Percentiles rank a stretch among this genome's conserved stretches.
Conservation (phyloP, 2,113 vertebrate genomes). For the Saimiri boliviensis region DNA sequence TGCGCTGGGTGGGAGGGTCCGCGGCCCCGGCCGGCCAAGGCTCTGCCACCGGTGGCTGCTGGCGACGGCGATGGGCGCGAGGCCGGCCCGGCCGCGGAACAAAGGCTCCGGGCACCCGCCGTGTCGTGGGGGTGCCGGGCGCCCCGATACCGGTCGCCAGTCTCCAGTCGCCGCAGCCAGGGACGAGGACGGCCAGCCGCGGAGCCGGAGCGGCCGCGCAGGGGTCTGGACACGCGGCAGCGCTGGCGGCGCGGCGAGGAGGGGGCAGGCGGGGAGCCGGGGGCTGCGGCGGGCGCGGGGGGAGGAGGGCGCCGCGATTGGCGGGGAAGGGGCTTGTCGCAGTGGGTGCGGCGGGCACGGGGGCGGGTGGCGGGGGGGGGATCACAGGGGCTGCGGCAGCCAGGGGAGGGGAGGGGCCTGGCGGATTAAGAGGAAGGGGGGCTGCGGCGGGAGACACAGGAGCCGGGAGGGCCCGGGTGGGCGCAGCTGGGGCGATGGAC, state of each 20-base stretch:
- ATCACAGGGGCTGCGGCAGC: neutral
- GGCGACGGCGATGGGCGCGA: neutral
- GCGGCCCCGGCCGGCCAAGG: neutral
- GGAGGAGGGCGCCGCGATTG: conserved; percentile 41
- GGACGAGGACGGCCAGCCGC: neutral
- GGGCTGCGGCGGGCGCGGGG: neutral
- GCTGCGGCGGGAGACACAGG: neutral
- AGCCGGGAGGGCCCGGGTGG: neutral
- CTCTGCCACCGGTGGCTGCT: neutral
- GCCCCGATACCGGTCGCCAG: neutral
- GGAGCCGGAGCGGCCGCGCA: neutral
- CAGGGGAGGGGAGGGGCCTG: neutral
- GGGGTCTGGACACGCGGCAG: neutral
- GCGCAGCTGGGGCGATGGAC: neutral
- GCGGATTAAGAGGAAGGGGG: neutral
- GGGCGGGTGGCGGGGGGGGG: neutral
- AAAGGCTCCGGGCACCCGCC: neutral
- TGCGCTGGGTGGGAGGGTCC: neutral
- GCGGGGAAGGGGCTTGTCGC: conserved; percentile 70
- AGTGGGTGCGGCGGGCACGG: conserved; percentile 55
- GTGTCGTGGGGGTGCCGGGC: neutral
- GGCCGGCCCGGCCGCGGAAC: neutral
- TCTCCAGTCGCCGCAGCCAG: neutral
- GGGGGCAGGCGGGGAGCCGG: neutral
- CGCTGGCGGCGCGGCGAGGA: neutral